phyloP scores from a whole-genome alignment of 2,888 invertebrate genomes.

The Drosophila parthenogenetica region DNA sequence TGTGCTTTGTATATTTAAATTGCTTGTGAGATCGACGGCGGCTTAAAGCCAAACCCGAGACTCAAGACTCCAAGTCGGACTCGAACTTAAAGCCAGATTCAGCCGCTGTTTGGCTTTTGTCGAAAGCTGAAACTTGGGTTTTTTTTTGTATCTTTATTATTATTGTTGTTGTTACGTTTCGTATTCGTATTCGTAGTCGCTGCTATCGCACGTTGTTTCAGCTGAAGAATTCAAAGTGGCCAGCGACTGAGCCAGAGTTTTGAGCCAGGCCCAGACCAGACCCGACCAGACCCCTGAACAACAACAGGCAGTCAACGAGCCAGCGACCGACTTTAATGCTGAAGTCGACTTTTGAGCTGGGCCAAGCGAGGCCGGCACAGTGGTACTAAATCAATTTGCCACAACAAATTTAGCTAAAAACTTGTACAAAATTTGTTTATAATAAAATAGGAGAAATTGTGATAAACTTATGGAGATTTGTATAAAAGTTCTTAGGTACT shows the following conservation, averaged over 20 bases:
- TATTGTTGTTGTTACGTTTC: slow-evolving; percentile 44
- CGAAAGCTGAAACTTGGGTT: slow-evolving; percentile 77
- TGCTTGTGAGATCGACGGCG: slow-evolving; percentile 70
- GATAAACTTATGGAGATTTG: too few species aligned
- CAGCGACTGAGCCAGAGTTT: slow-evolving; percentile 35
- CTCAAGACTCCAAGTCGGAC: slow-evolving; percentile 8
- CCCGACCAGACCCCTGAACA: slow-evolving; percentile 59
- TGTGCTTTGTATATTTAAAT: slow-evolving; percentile 74
- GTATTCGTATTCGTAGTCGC: slow-evolving; percentile 48
- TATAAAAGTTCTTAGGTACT: too few species aligned
- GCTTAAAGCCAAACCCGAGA: not conserved
- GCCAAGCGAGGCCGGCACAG: slow-evolving; percentile 64
- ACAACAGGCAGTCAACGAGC: slow-evolving; percentile 50
- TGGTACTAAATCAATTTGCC: slow-evolving; percentile 33
- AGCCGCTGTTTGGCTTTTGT: slow-evolving; percentile 57
- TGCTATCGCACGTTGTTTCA: slow-evolving; percentile 70
- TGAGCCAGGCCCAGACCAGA: slow-evolving; percentile 62
- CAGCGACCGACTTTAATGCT: slow-evolving; percentile 79
- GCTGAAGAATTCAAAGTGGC: slow-evolving; percentile 76
- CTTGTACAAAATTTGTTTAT: too few species aligned
- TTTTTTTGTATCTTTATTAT: slow-evolving; percentile 35
- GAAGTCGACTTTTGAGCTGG: slow-evolving; percentile 68
- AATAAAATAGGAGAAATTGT: too few species aligned
- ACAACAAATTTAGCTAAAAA: too few species aligned
- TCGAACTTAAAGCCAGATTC: slow-evolving; percentile 18